Percentiles rank a stretch among this genome's conserved stretches.
Conservation (phyloP, 2,797 vertebrate species). For the Schizopygopsis malacanthus region DNA sequence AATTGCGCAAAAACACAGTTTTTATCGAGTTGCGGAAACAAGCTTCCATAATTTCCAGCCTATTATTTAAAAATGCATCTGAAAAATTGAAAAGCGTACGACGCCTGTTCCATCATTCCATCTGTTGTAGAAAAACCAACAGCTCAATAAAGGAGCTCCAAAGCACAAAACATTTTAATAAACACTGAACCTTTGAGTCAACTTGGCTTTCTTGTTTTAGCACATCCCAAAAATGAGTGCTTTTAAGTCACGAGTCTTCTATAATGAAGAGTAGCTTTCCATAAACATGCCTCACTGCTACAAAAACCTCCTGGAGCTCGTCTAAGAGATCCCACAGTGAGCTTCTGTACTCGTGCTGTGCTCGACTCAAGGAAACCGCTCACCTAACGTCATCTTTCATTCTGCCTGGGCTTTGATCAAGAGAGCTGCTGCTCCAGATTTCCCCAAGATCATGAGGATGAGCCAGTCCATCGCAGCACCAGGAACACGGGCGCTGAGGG, state of each 20-base stretch:
- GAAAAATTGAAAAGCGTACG: neutral
- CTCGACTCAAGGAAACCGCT: conserved; percentile 52
- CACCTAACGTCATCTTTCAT: conserved; percentile 65
- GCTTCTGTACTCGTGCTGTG: conserved; percentile 2
- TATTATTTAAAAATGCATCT: neutral
- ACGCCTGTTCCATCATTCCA: conserved; percentile 44
- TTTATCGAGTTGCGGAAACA: neutral
- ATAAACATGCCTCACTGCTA: neutral
- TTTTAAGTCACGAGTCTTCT: neutral
- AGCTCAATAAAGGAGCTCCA: neutral
- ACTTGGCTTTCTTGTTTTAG: neutral
- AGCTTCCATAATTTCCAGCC: neutral
- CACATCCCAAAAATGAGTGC: neutral
- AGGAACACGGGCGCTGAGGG: conserved; percentile 47
- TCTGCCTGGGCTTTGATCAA: conserved; percentile 74
- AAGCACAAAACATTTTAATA: neutral
- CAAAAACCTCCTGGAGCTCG: neutral
- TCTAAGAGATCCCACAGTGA: neutral
- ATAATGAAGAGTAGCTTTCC: neutral
- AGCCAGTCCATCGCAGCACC: conserved; percentile 64
- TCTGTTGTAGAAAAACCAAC: neutral
- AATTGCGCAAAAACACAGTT: neutral
- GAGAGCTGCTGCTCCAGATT: conserved; percentile 55
- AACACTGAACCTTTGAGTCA: neutral
- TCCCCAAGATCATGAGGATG: conserved; percentile 53